A percentile compares a stretch with the other conserved stretches of the same genome.
Conservation (phyloP, 1,140 invertebrate species). For the Pectinophora gossypiella region DNA sequence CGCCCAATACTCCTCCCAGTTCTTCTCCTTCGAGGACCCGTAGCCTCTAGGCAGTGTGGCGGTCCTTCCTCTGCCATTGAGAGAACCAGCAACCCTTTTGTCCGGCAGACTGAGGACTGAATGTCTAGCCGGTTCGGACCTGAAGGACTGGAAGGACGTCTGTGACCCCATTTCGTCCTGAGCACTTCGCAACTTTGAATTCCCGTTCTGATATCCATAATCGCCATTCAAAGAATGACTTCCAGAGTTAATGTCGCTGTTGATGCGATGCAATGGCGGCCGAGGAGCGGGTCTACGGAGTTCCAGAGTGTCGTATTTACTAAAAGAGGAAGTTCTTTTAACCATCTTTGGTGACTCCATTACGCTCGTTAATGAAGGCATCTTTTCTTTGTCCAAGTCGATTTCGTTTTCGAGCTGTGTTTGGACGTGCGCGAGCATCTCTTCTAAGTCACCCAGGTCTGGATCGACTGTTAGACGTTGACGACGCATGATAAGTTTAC, state of each 20-base stretch:
- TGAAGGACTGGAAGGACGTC: conserved; percentile 34
- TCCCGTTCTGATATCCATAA: conserved; percentile 27
- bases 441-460: conserved; percentile 65
- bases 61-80: conserved; percentile 50
- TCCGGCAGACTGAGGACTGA: conserved; percentile 52
- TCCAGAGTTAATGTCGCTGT: conserved; percentile 31
- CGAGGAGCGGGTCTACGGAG: conserved; percentile 30
- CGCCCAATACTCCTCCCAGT: conserved; percentile 71
- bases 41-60: conserved; percentile 59
- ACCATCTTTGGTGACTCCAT: conserved; percentile 57
- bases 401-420: conserved; percentile 69
- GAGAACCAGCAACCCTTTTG: conserved; percentile 37
- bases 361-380: conserved; percentile 49
- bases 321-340: conserved; percentile 40
- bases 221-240: conserved; percentile 28
- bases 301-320: conserved; percentile 32
- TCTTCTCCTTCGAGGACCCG: conserved; percentile 54
- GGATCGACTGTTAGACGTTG: conserved; percentile 56
- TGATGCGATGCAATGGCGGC: conserved; percentile 31
- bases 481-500: conserved; percentile 60
- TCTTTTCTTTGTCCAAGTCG: conserved; percentile 53
- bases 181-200: conserved; percentile 33
- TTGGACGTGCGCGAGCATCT: conserved; percentile 69
- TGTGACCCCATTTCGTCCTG: conserved; percentile 52
- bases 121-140: conserved; percentile 50